Evolutionary conservation across 2,888 invertebrate genomes (phyloP).

Genomic region (Toxonevra muliebris): DNA sequence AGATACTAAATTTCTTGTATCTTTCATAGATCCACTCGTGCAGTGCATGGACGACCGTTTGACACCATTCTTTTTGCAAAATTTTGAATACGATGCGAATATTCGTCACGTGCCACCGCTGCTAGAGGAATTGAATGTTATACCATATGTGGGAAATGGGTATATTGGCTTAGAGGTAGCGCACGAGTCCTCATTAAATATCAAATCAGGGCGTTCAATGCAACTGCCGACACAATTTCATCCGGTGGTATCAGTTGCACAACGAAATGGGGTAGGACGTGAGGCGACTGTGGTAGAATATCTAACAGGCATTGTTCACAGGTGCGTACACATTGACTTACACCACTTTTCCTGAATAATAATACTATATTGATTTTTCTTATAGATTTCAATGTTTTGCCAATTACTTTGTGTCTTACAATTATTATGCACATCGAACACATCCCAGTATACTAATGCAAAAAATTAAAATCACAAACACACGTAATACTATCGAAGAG

Average conservation of each 20-base stretch:
- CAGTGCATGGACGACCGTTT: slow-evolving; percentile 75
- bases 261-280: slow-evolving; percentile 69
- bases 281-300: slow-evolving; percentile 78
- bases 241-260: slow-evolving; percentile 70
- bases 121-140: slow-evolving; percentile 70
- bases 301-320: slow-evolving; percentile 72
- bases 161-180: slow-evolving; percentile 73
- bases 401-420: slow-evolving; percentile 71
- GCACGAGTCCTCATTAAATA: slow-evolving; percentile 72
- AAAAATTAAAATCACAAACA: slow-evolving; percentile 81
- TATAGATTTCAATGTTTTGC: slow-evolving; percentile 74
- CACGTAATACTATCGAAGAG: slow-evolving; percentile 70
- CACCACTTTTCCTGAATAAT: neutral
- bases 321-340: slow-evolving; percentile 38
- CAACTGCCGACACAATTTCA: slow-evolving; percentile 74
- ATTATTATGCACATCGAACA: slow-evolving; percentile 82
- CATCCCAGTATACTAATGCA: slow-evolving; percentile 83
- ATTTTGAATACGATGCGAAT: slow-evolving; percentile 75
- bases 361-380: slow-evolving; percentile 36
- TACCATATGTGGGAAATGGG: slow-evolving; percentile 82
- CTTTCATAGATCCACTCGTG: slow-evolving; percentile 66
- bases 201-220: slow-evolving; percentile 74
- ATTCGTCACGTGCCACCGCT: slow-evolving; percentile 70
- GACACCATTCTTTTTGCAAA: slow-evolving; percentile 70
- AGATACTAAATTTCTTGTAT: neutral